These are phyloP conservation scores for Batillaria attramentaria DNA, from an alignment of 1,140 invertebrate genomes.

Conservation along the genomic window DNA sequence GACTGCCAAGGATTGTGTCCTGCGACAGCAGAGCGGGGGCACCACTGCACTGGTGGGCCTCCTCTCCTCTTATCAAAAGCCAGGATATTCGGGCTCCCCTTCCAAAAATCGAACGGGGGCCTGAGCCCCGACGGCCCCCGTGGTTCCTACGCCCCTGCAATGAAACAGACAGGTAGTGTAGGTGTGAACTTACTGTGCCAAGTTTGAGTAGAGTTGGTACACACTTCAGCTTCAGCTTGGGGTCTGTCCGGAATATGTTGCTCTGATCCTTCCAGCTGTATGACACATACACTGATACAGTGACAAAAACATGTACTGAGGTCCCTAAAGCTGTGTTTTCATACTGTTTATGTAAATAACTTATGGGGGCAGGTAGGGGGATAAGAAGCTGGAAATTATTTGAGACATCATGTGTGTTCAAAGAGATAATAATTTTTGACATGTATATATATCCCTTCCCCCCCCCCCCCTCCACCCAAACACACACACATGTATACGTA, in stretches of 20 bases:
- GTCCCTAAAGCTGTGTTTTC: not conserved
- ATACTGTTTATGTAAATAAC: not conserved
- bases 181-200: slow-evolving; percentile 50
- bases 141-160: no score
- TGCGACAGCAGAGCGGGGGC: not conserved
- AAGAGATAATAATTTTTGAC: not conserved
- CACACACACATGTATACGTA: not conserved
- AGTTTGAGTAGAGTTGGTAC: slow-evolving; percentile 70
- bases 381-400: not conserved
- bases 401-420: not conserved
- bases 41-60: not conserved
- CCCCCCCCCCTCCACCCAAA: no score
- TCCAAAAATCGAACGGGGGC: no score
- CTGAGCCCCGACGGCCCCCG: no score
- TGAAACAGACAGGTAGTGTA: not conserved
- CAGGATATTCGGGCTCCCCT: not conserved
- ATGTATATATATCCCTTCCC: not conserved
- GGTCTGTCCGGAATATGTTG: slow-evolving; percentile 68
- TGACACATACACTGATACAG: slow-evolving; percentile 19
- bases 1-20: no score
- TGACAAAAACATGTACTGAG: not conserved
- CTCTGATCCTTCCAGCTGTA: slow-evolving; percentile 59
- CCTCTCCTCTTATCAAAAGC: not conserved
- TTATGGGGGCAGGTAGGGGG: not conserved
- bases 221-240: slow-evolving; percentile 61